Evolutionary conservation across 2,888 invertebrate genomes (phyloP), one percentile per base, ranked within the genome.

Genomic region (Dicroscelio sp.): DNA sequence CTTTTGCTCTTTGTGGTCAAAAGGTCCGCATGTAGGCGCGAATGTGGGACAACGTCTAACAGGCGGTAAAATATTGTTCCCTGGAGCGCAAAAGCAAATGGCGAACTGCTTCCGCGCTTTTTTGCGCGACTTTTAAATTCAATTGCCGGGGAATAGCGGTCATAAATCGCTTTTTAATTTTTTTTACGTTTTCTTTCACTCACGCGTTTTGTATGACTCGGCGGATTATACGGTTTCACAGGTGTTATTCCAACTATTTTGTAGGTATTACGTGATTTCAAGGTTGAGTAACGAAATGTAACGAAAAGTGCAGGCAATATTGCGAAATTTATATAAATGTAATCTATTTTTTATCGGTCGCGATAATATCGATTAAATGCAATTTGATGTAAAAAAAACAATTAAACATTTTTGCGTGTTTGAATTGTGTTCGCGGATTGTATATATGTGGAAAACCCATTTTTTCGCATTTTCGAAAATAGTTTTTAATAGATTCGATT

Each of bases 31-130:
- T 43, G 52, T 60, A 73, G 58, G 60, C 67, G 80, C 78, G 60
- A 90, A 90, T 91, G 85, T 91, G 82, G 90, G 76, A 85, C 90
- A 82, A 27, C 65, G 76, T 87, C 88, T 63, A 90, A 88, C 82
- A 65, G 76, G 3, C 82, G 71, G 78, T 84, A 88, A 88, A 88
- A 86, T 91, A 90, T 87, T 85, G 79, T 78, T 88, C 85, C 86
- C 83, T 83, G 78, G 85, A 88, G 90, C 76, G 90, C 85, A 85
- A 76, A n/a, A 85, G 52, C 65, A 85, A 89, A 84, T 65, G 33
- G 73, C 82, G 31, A 43, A 67, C 48, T 35, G 88, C 88, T 90
- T 88, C 90, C 87, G 87, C 80, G 38, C 90, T 65, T 86, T 76
- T 78, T 90, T 76, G 38, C 63, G 38, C 58, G 84, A 79, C 63